Evolutionary conservation across 2,888 invertebrate species (phyloP), one percentile per base, ranked within the genome.

Genomic region (Drosophila acutilabella): DNA sequence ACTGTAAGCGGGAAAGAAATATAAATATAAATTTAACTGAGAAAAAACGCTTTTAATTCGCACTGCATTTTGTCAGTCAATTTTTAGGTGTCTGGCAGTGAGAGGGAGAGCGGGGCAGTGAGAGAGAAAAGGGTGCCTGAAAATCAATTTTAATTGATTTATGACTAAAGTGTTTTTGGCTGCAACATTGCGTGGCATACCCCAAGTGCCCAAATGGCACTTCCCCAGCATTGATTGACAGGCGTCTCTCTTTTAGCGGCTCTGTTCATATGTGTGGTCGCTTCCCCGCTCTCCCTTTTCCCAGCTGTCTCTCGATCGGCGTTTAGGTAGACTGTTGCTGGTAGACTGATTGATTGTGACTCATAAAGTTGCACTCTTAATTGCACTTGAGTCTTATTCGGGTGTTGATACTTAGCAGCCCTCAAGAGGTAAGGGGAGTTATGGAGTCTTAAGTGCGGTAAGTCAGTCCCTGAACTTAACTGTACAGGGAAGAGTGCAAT

Each of bases 291-390:
- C 7, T 41, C 26, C 52, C n/a, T 8, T 10, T 1, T 26, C 66
- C 52, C 51, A 54, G 54, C 57, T 47, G 48, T 36, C 36, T 2
- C 23, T 4, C 53, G 5, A 2, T 13, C 13, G 4, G 13, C 36
- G 1, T 33, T 11, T 33, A 33, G 33, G 33, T 10, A 11, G 11
- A 33, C 33, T 11, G 45, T 47, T 44, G 64, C 54, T 36, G 36
- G 33, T 5, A 36, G 10, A 8, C 33, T 51, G 38, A 47, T 40
- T 51, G 82, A 77, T 80, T 79, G 85, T 85, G 82, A 82, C 69
- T 79, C 85, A 80, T 83, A 82, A 84, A 83, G 74, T 80, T 76
- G 82, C 82, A 71, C 62, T 74, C 73, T 77, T 85, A 83, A 83
- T 82, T 82, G 77, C 85, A 79, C 79, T 81, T 64, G 76, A 81